These are phyloP conservation scores for Peromyscus nudipes DNA, from an alignment of 2,797 vertebrate genomes.

Conservation along the genomic window DNA sequence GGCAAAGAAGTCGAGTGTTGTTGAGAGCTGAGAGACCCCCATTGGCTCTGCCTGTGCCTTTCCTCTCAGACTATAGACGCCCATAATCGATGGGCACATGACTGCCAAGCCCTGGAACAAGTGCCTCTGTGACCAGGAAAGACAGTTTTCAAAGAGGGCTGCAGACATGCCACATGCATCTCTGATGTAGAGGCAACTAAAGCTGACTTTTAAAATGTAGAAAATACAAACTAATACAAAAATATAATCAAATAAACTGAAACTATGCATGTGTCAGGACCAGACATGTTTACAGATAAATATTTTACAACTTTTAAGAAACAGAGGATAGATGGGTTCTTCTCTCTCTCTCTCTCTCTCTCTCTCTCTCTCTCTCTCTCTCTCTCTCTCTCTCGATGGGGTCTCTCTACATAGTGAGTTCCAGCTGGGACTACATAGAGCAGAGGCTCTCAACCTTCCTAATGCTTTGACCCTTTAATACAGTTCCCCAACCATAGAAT, in stretches of 20 bases:
- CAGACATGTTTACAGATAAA: not conserved
- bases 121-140: not conserved
- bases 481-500: too few species aligned
- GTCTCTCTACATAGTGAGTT: not conserved
- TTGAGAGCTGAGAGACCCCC: not conserved
- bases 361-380: not conserved
- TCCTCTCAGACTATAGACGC: not conserved
- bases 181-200: not conserved
- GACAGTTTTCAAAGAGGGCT: not conserved
- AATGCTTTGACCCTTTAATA: not conserved
- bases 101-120: not conserved
- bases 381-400: not conserved
- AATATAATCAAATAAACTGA: not conserved
- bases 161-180: not conserved
- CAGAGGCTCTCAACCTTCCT: not conserved
- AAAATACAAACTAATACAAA: not conserved
- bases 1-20: not conserved
- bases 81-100: accelerated
- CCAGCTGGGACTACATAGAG: not conserved
- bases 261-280: not conserved
- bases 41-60: not conserved
- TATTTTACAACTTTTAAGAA: slow-evolving; percentile 44
- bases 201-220: not conserved
- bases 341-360: too few species aligned
- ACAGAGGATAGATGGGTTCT: not conserved